phyloP scores from a whole-genome alignment of 35 echinoderm and acorn worm genomes.

The Eucidaris tribuloides region DNA sequence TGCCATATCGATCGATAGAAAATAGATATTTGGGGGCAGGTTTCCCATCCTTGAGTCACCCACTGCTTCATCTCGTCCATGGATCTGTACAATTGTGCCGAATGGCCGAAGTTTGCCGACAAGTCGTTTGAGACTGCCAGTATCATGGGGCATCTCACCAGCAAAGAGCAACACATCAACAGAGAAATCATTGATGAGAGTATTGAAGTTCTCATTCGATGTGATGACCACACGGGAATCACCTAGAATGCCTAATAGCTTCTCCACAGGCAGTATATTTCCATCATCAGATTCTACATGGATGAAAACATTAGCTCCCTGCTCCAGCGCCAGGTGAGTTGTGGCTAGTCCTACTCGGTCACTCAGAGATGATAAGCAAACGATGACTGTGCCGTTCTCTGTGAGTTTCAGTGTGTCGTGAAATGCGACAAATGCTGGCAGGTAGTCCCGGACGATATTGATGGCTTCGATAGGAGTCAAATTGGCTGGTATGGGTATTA shows the following conservation, averaged over 20 bases:
- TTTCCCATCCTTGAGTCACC: constrained; percentile 61
- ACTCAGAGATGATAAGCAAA: constrained; percentile 79
- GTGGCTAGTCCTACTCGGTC: constrained; percentile 91
- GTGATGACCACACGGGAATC: constrained; percentile 93
- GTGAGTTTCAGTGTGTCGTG: constrained; percentile 84
- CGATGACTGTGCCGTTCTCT: constrained; percentile 90
- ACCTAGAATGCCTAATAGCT: constrained; percentile 87
- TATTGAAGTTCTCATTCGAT: constrained; percentile 84
- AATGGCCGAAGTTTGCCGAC: constrained; percentile 82
- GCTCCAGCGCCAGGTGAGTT: constrained; percentile 87
- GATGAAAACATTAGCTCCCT: constrained; percentile 89
- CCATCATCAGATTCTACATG: constrained; percentile 89
- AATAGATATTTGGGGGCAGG: constrained; percentile 88
- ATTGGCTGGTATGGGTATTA: constrained; percentile 82
- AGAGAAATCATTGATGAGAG: constrained; percentile 83
- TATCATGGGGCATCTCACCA: constrained; percentile 84
- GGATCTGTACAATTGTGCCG: constrained; percentile 89
- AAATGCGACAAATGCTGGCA: constrained; percentile 93
- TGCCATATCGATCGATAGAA: constrained; percentile 86
- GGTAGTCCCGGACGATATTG: constrained; percentile 90
- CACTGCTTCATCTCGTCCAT: constrained; percentile 52
- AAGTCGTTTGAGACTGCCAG: constrained; percentile 57
- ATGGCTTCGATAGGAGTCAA: constrained; percentile 85
- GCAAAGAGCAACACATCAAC: constrained; percentile 94
- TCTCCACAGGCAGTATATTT: constrained; percentile 90